phyloP scores from a whole-genome alignment of 2,113 vertebrate species.

The Salvator merianae region DNA sequence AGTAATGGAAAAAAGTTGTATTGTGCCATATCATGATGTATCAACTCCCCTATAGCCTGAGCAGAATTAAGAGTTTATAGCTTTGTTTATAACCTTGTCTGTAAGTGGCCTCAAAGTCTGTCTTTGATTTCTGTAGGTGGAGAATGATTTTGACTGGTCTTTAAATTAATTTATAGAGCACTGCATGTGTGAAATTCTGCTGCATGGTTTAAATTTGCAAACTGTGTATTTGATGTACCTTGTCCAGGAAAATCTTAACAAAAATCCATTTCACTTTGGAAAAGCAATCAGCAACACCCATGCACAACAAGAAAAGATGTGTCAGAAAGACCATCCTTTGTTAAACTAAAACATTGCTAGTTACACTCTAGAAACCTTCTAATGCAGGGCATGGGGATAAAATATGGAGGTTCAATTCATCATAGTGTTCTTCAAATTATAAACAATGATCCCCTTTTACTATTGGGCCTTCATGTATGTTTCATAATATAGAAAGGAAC shows the following conservation, averaged over 20 bases:
- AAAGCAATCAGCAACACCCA: neutral
- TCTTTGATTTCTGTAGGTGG: constrained; percentile 36
- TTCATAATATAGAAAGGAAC: neutral
- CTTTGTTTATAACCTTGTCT: neutral
- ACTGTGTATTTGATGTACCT: neutral
- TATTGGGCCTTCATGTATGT: neutral
- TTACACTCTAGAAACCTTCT: neutral
- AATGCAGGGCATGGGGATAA: neutral
- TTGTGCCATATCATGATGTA: neutral
- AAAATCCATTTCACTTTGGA: constrained; percentile 19
- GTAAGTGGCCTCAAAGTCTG: constrained; percentile 6
- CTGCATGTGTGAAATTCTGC: neutral
- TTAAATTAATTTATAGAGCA: constrained; percentile 6
- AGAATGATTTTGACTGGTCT: constrained; percentile 24
- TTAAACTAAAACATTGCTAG: neutral
- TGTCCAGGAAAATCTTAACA: neutral
- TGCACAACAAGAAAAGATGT: neutral
- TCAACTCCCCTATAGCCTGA: constrained; percentile 16
- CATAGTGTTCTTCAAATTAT: neutral
- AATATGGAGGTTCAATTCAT: neutral
- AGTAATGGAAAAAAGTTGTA: constrained; percentile 51
- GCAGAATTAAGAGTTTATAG: neutral
- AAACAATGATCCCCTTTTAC: neutral
- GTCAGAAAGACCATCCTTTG: neutral
- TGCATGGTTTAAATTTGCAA: neutral